Base-by-base conservation (phyloP, 1,140 invertebrate genomes). In the Dendroctonus valens region DNA sequence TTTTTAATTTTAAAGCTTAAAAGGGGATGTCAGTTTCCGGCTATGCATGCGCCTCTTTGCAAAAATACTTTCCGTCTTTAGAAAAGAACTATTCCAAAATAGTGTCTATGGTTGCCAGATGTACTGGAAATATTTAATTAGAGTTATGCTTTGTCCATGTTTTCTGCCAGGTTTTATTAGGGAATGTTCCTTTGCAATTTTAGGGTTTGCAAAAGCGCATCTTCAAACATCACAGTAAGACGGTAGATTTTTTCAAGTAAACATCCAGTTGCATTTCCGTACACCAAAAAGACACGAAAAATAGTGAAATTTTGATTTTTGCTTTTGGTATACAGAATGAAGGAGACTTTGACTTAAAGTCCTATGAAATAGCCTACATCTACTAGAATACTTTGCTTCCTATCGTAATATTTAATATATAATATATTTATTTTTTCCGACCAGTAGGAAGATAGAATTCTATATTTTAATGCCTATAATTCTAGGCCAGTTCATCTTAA, bases 221-320 rank as follows among this genome's bases (percentile, higher is more conserved):
- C 53, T 53, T 63, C 37, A 41, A 11, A 59, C 52, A 65, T 65
- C 62, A 65, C 62, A 65, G 62, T 57, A 65, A 64, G 62, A 65
- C 46, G 52, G 53, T 65, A 65, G 55, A 44, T 37, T 52, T 49
- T 46, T 9, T 63, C 39, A 46, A 63, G 50, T 61, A 51, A 54
- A 63, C 42, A 11, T 26, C 26, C 3, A 26, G 26, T 26, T 26
- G 26, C 26, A 26, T 2, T 26, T 26, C 26, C 26, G 26, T 26
- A 26, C 26, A 26, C 26, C 26, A 26, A 26, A 26, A 26, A 26
- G 26, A 26, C 26, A 26, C 26, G 26, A 26, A 1, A 26, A 26
- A 26, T 26, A 26, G 26, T 26, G 26, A 26, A 26, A 26, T 26
- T 26, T 26, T 26, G 26, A 26, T 26, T 26, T 26, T 26, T 26